Evolutionary conservation across 2,888 invertebrate genomes (phyloP), one percentile per base, ranked within the genome.

Genomic region (Lathronympha strigana): DNA sequence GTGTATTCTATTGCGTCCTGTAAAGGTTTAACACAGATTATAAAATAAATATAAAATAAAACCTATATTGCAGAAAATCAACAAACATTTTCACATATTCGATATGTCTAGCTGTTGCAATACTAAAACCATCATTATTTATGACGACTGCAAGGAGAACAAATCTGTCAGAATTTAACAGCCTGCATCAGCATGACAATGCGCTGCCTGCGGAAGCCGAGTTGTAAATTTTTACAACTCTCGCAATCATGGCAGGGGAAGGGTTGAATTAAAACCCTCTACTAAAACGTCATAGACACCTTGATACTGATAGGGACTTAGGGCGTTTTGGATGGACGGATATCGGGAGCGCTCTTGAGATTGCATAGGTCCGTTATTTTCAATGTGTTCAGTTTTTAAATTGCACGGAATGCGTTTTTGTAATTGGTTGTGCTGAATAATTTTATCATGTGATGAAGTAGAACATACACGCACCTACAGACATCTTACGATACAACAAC

Each of bases 151-250:
- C 64, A 36, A 60, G 45, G 82, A 79, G 83, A 80, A 80, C 68
- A 72, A 73, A 79, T 81, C 73, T 76, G 80, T 81, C 77, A 80
- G 79, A 78, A 82, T 80, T 79, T 78, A 82, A 78, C 77, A 73
- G 74, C 71, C 77, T 75, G 76, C 81, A 86, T 88, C 88, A 87
- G 76, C 87, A 87, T 88, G 80, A 90, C 88, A 90, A 90, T 86
- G 77, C 78, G 67, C 61, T 47, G 79, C 80, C 78, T 74, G 78
- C 86, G 88, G 89, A 88, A 85, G 85, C 82, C 70, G 72, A 78
- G 88, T 86, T 86, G 89, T 91, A 88, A 90, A 91, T 85, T 88
- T 90, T 91, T 90, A 91, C 84, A 87, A 83, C 88, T 80, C 75
- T 73, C 71, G 81, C 81, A 81, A 83, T 83, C 81, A 82, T 80